Evolutionary conservation across 2,113 vertebrate species (phyloP).

Genomic region (Ptyas mucosa): DNA sequence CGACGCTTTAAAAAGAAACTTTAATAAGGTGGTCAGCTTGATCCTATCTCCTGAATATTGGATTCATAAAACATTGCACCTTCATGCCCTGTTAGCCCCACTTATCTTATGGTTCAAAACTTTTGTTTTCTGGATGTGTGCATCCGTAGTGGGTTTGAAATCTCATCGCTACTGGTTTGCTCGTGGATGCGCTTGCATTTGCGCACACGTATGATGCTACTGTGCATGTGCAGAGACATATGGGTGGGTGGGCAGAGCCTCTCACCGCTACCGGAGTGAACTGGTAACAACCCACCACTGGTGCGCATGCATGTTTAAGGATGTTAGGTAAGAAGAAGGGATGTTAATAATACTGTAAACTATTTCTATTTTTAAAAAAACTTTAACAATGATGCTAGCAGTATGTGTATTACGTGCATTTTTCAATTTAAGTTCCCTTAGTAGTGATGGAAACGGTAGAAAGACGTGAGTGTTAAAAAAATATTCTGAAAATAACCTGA

Average conservation of each 20-base stretch:
- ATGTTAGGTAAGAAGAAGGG: neutral
- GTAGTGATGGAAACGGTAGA: neutral
- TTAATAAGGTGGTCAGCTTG: neutral
- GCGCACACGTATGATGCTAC: too few species aligned
- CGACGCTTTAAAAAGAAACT: neutral
- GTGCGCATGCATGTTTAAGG: neutral
- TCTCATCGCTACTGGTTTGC: too few species aligned
- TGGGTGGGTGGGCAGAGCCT: too few species aligned
- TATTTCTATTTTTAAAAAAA: neutral
- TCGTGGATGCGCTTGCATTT: too few species aligned
- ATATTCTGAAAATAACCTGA: constrained; percentile 49
- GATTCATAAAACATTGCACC: neutral
- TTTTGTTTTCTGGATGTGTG: constrained; percentile 38
- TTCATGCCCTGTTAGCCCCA: neutral
- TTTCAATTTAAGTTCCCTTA: neutral
- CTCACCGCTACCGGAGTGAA: too few species aligned
- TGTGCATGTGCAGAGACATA: too few species aligned
- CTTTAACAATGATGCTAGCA: neutral
- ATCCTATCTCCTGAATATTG: neutral
- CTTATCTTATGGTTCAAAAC: constrained; percentile 22
- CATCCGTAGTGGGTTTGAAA: too few species aligned
- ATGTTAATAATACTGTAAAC: neutral
- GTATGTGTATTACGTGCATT: neutral
- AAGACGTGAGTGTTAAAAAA: neutral
- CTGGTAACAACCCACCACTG: too few species aligned